Base-by-base conservation (phyloP, 1,140 invertebrate genomes). In the Steinernema khuongi region DNA sequence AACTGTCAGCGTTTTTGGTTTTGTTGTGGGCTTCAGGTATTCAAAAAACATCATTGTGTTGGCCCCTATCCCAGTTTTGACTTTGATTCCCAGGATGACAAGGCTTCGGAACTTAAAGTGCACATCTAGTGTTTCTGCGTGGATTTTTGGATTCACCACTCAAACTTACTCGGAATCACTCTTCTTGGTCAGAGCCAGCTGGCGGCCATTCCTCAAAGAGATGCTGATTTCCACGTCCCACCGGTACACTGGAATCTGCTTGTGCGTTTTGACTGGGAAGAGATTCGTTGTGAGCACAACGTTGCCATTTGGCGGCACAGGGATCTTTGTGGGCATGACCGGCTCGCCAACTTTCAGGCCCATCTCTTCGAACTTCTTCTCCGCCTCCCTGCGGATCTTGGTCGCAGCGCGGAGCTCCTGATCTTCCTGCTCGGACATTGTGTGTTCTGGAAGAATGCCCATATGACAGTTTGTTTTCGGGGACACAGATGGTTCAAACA, bases 361-460 rank as follows among this genome's bases (percentile, higher is more conserved):
- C 50, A 60, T 60, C 50, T 60, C 50, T 22, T 60, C 2, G 50
- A 60, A 60, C 50, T 60, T 60, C 11, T 17, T 60, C 50, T 60
- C 50, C 11, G 50, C 50, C 7, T 11, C 19, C 4, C 26, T 14
- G 50, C 50, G 50, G 50, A 60, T 60, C 26, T 60, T 60, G 50
- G 50, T 60, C 50, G 50, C 50, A 2, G 50, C 11, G 11, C 50
- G 50, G 22, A 60, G 50, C 22, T 60, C 50, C 11, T n/a, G 14
- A 22, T 60, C 50, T 41, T 41, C 36, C n/a, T n/a, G n/a, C n/a
- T n/a, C n/a, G n/a, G n/a, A n/a, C n/a, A n/a, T n/a, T n/a, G n/a
- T n/a, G n/a, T n/a, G n/a, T n/a, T n/a, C n/a, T n/a, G n/a, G n/a
- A n/a, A n/a, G n/a, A n/a, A n/a, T n/a, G n/a, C n/a, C n/a, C n/a